Base-by-base conservation (phyloP, 2,113 vertebrate genomes). In the Hucho hucho region DNA sequence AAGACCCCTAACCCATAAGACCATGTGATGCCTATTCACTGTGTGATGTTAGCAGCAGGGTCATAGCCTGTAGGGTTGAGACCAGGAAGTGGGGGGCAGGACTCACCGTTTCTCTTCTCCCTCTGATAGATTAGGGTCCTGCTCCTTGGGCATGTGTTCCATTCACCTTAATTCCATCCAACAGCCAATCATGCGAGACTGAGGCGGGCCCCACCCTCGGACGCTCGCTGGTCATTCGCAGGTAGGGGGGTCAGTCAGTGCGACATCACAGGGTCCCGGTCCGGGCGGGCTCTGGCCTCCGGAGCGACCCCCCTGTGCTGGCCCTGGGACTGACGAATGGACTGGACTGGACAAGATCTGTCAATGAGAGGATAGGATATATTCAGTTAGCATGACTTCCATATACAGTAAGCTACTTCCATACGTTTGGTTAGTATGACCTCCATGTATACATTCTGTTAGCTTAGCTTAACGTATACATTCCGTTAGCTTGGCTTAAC, bases 131-230 rank as follows among this genome's bases (percentile, higher is more conserved):
- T 89, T 94, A 92, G 89, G 88, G 86, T 94, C 91, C 83, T 93
- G 92, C 93, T 94, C 93, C 86, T 93, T 91, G 91, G 93, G 91
- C 91, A 92, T 93, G 92, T 92, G 91, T 92, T 94, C 93, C 93
- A 94, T 94, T 94, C 93, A 94, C 93, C 93, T 94, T 92, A 93
- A 94, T 94, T 94, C 93, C 93, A 94, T 94, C 91, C 93, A 94
- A 92, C 91, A 87, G 89, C 91, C 92, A 94, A 94, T 94, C 86
- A 91, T 83, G 91, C 91, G 93, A 94, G 93, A 94, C 93, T 93
- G 93, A 94, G 93, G 93, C 92, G 88, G 93, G 93, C 92, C 93
- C 93, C 93, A 88, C 93, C 91, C 92, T 92, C 90, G 86, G 86
- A 93, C 88, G 90, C 87, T 81, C 84, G 69, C 90, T 93, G 88